Evolutionary conservation across 35 echinoderm and acorn worm genomes (phyloP).

Genomic region (Ophiothrix spiculata): DNA sequence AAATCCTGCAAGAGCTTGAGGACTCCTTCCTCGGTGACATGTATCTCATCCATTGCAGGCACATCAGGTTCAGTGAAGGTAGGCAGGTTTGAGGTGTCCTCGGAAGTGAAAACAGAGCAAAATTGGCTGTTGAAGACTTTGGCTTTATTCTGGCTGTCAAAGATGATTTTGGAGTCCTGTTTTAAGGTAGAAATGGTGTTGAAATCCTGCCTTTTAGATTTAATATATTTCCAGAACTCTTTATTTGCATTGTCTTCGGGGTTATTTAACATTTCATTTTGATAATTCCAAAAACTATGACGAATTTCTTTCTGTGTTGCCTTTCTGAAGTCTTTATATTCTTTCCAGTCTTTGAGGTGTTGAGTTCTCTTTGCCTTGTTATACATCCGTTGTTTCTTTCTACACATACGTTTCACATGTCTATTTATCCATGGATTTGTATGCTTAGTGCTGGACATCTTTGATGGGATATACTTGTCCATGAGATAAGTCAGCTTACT

Average conservation of each 20-base stretch:
- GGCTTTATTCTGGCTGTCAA: slow-evolving; percentile 31
- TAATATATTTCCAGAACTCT: slow-evolving; percentile 35
- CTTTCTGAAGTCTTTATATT: slow-evolving; percentile 19
- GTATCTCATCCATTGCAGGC: background rate
- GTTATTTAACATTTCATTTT: slow-evolving; percentile 33
- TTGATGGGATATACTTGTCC: too few relatives aligned
- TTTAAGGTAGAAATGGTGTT: slow-evolving; percentile 18
- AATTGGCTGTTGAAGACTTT: slow-evolving; percentile 25
- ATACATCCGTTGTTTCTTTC: slow-evolving; percentile 24
- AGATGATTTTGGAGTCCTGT: background rate
- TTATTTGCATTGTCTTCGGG: slow-evolving; percentile 11
- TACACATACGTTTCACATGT: slow-evolving; percentile 22
- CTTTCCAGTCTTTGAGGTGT: slow-evolving; percentile 1
- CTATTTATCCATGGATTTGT: too few relatives aligned
- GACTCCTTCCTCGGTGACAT: background rate
- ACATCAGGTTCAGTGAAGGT: background rate
- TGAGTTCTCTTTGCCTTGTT: slow-evolving; percentile 32
- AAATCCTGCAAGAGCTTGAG: background rate
- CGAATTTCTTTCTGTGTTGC: background rate
- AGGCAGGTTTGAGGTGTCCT: slow-evolving; percentile 27
- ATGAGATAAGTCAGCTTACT: too few relatives aligned
- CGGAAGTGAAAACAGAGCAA: slow-evolving; percentile 36
- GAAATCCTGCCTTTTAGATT: slow-evolving; percentile 38
- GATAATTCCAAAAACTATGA: slow-evolving; percentile 31
- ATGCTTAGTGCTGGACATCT: too few relatives aligned